Conservation (phyloP, 2,888 invertebrate species). For the Phengaris alcon region DNA sequence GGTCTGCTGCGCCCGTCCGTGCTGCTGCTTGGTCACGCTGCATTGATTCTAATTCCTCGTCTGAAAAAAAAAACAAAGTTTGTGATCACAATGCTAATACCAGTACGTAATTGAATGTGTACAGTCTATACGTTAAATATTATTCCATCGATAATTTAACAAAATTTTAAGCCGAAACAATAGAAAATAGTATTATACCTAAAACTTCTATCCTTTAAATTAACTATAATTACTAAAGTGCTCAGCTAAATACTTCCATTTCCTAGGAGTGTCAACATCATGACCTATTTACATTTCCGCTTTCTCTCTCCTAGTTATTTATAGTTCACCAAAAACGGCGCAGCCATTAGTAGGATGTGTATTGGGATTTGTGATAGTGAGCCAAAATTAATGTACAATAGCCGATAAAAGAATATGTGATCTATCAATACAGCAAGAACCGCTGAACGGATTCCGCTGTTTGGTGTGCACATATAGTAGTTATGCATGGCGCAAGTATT, state of each 20-base stretch:
- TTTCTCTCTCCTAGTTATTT: background rate
- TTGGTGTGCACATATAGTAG: no score
- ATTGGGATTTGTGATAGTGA: background rate
- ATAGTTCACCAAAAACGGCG: slow-evolving; percentile 2
- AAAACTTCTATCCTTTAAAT: no score
- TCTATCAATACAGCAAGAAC: no score
- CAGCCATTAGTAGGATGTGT: background rate
- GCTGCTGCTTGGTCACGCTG: slow-evolving; percentile 76
- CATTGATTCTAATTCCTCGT: slow-evolving; percentile 82
- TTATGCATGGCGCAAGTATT: no score
- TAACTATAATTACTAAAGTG: background rate
- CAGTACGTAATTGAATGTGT: no score
- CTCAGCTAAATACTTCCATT: background rate
- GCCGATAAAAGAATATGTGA: background rate
- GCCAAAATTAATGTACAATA: background rate
- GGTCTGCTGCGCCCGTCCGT: slow-evolving; percentile 38
- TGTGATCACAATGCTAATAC: no score
- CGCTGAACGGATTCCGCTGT: no score
- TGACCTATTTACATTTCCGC: slow-evolving; percentile 14
- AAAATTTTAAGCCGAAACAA: no score
- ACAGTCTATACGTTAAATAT: no score
- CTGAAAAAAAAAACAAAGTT: slow-evolving; percentile 38
- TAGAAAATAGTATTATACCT: no score
- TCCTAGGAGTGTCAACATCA: slow-evolving; percentile 21
- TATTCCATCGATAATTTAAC: no score